A percentile compares a stretch with the other conserved stretches of the same genome.
These are phyloP conservation scores for Agrochola macilenta DNA, from an alignment of 2,888 invertebrate genomes.

Conservation along the genomic window DNA sequence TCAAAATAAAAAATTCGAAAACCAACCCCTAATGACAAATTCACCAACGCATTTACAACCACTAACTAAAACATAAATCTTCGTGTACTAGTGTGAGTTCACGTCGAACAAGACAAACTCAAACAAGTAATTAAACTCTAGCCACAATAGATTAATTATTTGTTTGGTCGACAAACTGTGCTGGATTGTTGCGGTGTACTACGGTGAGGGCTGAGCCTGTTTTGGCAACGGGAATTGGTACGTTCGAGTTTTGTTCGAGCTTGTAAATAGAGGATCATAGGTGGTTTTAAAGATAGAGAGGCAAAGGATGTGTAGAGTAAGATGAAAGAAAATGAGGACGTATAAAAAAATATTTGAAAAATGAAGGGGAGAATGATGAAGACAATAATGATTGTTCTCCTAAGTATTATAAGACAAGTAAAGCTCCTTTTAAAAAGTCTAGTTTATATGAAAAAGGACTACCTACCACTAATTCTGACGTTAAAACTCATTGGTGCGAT, in stretches of 20 bases:
- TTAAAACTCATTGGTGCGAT: background rate
- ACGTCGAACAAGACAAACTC: conserved; percentile 78
- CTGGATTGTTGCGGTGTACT: conserved; percentile 70
- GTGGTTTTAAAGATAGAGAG: background rate
- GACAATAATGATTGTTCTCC: background rate
- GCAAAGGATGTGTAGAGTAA: background rate
- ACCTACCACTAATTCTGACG: no score
- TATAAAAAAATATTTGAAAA: background rate
- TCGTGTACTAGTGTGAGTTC: conserved; percentile 40
- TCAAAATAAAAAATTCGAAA: background rate
- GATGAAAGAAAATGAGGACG: no score
- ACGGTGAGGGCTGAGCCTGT: conserved; percentile 56
- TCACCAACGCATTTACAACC: background rate
- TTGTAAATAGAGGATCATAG: background rate
- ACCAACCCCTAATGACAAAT: conserved; percentile 4
- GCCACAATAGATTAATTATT: conserved; percentile 86
- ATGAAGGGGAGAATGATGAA: background rate
- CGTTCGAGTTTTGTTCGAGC: conserved; percentile 53
- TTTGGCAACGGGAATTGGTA: conserved; percentile 19
- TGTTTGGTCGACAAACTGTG: conserved; percentile 84
- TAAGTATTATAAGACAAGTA: background rate
- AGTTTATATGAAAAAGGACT: background rate
- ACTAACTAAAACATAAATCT: conserved; percentile 21
- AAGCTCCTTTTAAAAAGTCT: background rate
- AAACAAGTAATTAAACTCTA: conserved; percentile 88